phyloP scores from a whole-genome alignment of 2,113 vertebrate species.

The Megalops atlanticus region DNA sequence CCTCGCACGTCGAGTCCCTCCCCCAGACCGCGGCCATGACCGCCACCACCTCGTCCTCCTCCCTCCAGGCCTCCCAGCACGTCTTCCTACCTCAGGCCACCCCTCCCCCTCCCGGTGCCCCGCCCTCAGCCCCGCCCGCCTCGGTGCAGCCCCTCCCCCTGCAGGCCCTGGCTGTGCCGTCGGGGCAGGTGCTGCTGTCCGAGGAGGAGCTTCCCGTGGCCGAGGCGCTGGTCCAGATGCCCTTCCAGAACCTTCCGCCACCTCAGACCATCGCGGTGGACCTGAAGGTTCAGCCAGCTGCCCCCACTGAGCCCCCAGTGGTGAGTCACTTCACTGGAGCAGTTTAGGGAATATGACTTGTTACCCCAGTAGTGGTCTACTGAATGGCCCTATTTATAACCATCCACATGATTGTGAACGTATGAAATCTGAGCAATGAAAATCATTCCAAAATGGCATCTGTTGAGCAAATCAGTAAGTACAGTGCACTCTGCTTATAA shows the following conservation, averaged over 20 bases:
- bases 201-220: slow-evolving; percentile 84
- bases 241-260: slow-evolving; percentile 85
- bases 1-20: slow-evolving; percentile 69
- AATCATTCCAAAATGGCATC: too few species aligned
- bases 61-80: slow-evolving; percentile 60
- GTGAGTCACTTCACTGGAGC: slow-evolving; percentile 67
- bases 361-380: too few species aligned
- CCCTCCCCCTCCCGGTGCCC: slow-evolving; percentile 62
- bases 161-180: slow-evolving; percentile 81
- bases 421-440: too few species aligned
- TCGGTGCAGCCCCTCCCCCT: slow-evolving; percentile 80
- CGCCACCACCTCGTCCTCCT: slow-evolving; percentile 58
- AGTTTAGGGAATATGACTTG: too few species aligned
- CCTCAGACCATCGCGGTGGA: slow-evolving; percentile 92
- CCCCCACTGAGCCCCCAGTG: slow-evolving; percentile 70
- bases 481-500: too few species aligned
- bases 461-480: too few species aligned
- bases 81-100: slow-evolving; percentile 30
- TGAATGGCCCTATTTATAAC: too few species aligned
- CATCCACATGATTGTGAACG: too few species aligned
- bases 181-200: slow-evolving; percentile 81
- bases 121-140: slow-evolving; percentile 70
- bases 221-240: slow-evolving; percentile 86
- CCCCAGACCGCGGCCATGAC: slow-evolving; percentile 68
- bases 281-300: slow-evolving; percentile 81